A percentile compares a stretch with the other conserved stretches of the same genome.
Evolutionary conservation across 2,888 invertebrate genomes (phyloP).

Genomic region (Melolontha melolontha): DNA sequence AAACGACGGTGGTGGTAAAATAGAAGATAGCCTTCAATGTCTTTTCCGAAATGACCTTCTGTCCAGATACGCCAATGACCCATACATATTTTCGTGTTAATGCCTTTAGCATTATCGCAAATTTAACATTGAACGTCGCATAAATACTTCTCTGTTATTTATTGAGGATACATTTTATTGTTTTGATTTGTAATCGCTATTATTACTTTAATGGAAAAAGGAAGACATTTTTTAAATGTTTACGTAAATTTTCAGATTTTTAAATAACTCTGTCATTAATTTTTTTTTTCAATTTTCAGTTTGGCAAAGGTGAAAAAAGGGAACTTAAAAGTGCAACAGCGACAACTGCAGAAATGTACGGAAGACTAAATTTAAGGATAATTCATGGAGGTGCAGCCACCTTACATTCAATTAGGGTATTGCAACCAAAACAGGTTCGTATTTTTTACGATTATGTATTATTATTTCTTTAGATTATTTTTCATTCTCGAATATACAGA

Average conservation of each 20-base stretch:
- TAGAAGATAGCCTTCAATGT: conserved; percentile 31
- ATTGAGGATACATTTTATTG: conserved; percentile 23
- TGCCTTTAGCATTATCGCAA: conserved; percentile 17
- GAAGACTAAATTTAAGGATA: conserved; percentile 81
- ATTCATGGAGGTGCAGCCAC: conserved; percentile 85
- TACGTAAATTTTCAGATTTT: not conserved
- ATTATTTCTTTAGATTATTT: no score
- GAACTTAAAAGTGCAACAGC: conserved; percentile 89
- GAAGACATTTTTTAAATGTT: not conserved
- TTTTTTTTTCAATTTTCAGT: conserved; percentile 63
- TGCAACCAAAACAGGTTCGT: conserved; percentile 87
- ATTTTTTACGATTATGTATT: not conserved
- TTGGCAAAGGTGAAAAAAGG: conserved; percentile 82
- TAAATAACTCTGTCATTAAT: not conserved
- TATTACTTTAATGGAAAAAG: no score
- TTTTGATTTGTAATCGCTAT: not conserved
- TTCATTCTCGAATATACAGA: no score
- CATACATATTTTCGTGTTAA: conserved; percentile 29
- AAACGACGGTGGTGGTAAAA: not conserved
- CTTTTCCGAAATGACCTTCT: conserved; percentile 37
- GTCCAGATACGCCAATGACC: conserved; percentile 34
- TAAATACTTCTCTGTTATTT: conserved; percentile 14
- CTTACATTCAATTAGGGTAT: conserved; percentile 84
- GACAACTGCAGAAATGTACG: conserved; percentile 88
- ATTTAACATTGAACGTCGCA: conserved; percentile 22